Evolutionary conservation across 2,113 vertebrate genomes (phyloP), one percentile per base, ranked within the genome.

Genomic region (Cyprinodon variegatus): DNA sequence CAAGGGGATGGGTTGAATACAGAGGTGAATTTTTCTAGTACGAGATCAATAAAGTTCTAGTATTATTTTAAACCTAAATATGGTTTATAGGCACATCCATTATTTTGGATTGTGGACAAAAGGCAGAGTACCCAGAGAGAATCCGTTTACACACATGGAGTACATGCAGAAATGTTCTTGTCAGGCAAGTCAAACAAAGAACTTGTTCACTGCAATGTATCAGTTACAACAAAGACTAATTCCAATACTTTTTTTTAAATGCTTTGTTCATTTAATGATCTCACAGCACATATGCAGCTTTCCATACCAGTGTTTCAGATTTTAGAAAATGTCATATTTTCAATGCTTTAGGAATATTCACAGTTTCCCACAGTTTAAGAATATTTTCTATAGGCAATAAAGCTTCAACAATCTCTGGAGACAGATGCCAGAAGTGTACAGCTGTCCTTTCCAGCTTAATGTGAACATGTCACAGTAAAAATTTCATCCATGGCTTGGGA

Each of bases 351-450:
- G 43, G 43, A 8, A 57, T 20, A 57, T 6, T 57, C 50, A 20
- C 17, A 20, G 17, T 4, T 53, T 53, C 50, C 17, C 50, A 53
- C 50, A 53, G 50, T n/a, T 20, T 7, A 8, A 57, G 17, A 9
- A 57, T 20, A 57, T 41, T 37, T 61, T 63, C 61, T 39, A 38
- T 15, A 11, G 40, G 4, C 41, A 68, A 45, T n/a, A 60, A 72
- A 53, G 74, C 39, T 20, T 36, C 13, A 69, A 29, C 12, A 40
- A 59, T 74, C 45, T 70, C 37, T 63, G 37, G 63, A 65, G 46
- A 76, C 57, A 20, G 29, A 38, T 45, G 29, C 64, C 61, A 68
- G 81, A 68, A 72, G 41, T 76, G 77, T 71, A 64, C 59, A 15
- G 45, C 50, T 37, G 82, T 63, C 37, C 29, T 59, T 50, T 77